phyloP scores from a whole-genome alignment of 2,888 invertebrate species.

The Adineta ricciae region DNA sequence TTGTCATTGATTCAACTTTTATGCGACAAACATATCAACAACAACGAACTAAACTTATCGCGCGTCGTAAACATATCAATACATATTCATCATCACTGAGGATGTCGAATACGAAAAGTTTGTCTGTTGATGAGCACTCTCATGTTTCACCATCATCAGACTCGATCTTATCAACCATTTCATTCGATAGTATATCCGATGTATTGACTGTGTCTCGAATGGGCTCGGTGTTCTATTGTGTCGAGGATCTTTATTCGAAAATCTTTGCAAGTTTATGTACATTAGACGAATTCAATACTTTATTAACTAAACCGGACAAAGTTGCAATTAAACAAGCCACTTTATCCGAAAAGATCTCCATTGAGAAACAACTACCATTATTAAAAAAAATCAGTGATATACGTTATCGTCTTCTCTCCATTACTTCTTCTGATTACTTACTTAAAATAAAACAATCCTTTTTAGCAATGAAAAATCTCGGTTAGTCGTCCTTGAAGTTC shows the following conservation, averaged over 20 bases:
- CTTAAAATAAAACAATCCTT: background rate
- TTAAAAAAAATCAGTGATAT: background rate
- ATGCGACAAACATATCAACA: background rate
- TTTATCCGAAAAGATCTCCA: background rate
- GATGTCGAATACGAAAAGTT: background rate
- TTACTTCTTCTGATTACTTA: background rate
- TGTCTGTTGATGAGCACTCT: background rate
- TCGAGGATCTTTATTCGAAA: background rate
- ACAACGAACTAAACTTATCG: background rate
- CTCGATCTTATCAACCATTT: background rate
- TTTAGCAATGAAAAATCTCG: background rate
- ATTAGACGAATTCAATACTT: background rate
- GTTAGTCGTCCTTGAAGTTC: too few relatives aligned
- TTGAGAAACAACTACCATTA: background rate
- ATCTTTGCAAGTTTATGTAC: background rate
- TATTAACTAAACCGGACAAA: background rate
- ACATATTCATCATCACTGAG: background rate
- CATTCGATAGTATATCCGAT: background rate
- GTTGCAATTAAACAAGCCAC: background rate
- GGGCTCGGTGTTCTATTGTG: conserved; percentile 1
- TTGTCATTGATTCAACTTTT: background rate
- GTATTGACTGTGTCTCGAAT: background rate
- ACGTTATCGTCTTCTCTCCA: background rate
- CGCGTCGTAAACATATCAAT: background rate
- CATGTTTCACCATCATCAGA: background rate